Evolutionary conservation across 2,113 vertebrate genomes (phyloP).

Genomic region (Passer montanus): DNA sequence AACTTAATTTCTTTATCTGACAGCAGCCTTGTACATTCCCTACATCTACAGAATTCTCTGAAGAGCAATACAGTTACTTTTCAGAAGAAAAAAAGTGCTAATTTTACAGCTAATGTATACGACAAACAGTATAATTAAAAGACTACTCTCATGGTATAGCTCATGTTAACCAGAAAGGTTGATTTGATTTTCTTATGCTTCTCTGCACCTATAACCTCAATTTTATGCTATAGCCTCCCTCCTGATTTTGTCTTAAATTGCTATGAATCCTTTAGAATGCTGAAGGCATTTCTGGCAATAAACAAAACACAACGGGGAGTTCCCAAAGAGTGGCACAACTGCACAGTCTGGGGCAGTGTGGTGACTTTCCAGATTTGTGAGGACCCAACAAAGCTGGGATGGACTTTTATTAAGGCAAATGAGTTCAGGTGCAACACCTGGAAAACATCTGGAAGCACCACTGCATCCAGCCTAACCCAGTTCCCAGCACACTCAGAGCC

Average conservation of each 20-base stretch:
- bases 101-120: not conserved
- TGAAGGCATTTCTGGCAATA: not conserved
- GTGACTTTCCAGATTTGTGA: not conserved
- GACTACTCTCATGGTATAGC: not conserved
- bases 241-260: not conserved
- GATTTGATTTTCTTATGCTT: not conserved
- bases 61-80: not conserved
- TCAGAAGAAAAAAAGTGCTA: not conserved
- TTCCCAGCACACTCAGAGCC: not conserved
- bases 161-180: not conserved
- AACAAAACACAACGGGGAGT: not conserved
- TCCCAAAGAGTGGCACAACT: not conserved
- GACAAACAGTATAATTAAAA: constrained; percentile 4
- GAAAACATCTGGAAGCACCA: not conserved
- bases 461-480: not conserved
- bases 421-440: not conserved
- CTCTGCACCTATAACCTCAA: not conserved
- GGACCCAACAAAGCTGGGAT: not conserved
- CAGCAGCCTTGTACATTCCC: not conserved
- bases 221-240: not conserved
- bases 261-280: not conserved
- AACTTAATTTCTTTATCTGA: constrained; percentile 28
- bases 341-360: not conserved
- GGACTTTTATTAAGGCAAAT: not conserved
- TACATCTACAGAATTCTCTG: not conserved